A percentile compares a stretch with the other conserved stretches of the same genome.
These are phyloP conservation scores for Rhopilema esculentum DNA, from an alignment of 30 jellyfish, hydroid and myxozoan genomes.

Conservation along the genomic window DNA sequence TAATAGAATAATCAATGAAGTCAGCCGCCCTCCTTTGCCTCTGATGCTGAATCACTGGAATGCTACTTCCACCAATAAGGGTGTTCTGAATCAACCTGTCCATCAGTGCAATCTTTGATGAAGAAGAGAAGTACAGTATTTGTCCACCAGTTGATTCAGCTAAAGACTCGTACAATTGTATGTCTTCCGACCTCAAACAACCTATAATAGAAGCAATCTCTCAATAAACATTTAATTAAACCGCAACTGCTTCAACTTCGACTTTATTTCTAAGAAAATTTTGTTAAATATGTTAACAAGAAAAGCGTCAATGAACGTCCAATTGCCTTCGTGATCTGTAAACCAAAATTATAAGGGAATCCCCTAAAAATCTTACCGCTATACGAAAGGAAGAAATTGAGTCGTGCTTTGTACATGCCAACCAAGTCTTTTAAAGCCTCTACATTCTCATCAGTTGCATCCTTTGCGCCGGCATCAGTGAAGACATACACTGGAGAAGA, in stretches of 20 bases:
- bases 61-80: slow-evolving; percentile 63
- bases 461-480: slow-evolving; percentile 79
- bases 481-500: slow-evolving; percentile 66
- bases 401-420: slow-evolving; percentile 25
- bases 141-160: slow-evolving; percentile 68
- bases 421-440: slow-evolving; percentile 51
- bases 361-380: slow-evolving; percentile 43
- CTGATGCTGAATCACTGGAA: slow-evolving; percentile 46
- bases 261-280: not conserved
- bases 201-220: slow-evolving; percentile 43
- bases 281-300: not conserved
- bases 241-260: not conserved
- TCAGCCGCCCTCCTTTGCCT: slow-evolving; percentile 42
- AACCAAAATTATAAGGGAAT: too few relatives aligned
- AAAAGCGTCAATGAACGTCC: too few relatives aligned
- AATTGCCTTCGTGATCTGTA: too few relatives aligned
- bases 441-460: slow-evolving; percentile 39
- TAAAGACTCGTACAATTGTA: slow-evolving; percentile 35
- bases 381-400: slow-evolving; percentile 56
- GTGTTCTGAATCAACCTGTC: slow-evolving; percentile 23
- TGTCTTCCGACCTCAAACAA: slow-evolving; percentile 39
- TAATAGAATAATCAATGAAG: slow-evolving; percentile 21
- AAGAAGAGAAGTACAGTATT: slow-evolving; percentile 27
- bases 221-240: too few relatives aligned
- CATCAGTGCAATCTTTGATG: not conserved